Evolutionary conservation across 2,797 vertebrate species (phyloP).

Genomic region (Gallirallus australis): DNA sequence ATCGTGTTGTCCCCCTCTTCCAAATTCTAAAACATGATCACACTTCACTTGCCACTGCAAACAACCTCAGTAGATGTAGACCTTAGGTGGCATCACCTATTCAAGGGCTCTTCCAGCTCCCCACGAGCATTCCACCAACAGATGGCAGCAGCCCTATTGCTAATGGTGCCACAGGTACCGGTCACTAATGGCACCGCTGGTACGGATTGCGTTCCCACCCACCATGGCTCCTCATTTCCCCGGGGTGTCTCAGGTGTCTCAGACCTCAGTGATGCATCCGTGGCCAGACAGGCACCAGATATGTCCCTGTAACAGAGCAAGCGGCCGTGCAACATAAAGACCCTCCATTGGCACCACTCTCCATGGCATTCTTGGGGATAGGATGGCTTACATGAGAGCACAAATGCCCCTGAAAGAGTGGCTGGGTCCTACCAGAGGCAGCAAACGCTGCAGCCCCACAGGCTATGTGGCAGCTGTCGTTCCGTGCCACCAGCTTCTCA

Average conservation of each 20-base stretch:
- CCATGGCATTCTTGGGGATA: background rate
- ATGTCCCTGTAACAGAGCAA: background rate
- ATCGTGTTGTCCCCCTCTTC: background rate
- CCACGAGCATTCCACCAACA: constrained; percentile 50
- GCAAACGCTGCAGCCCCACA: background rate
- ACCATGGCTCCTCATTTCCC: no score
- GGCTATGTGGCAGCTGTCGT: background rate
- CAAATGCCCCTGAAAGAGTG: background rate
- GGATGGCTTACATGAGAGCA: background rate
- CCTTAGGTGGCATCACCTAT: background rate
- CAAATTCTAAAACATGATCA: background rate
- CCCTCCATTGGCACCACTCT: background rate
- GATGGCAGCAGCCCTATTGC: constrained; percentile 66
- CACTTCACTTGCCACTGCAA: background rate
- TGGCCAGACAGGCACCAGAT: background rate
- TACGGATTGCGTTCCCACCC: no score
- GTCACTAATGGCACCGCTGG: no score
- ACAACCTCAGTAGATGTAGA: background rate
- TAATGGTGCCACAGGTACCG: background rate
- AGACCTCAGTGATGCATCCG: background rate
- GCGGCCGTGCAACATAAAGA: background rate
- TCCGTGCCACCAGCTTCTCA: background rate
- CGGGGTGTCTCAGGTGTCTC: background rate
- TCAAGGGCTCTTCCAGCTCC: background rate
- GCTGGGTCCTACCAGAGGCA: background rate